Evolutionary conservation across 2,888 invertebrate genomes (phyloP), one percentile per base, ranked within the genome.

Genomic region (Conops quadrifasciatus): DNA sequence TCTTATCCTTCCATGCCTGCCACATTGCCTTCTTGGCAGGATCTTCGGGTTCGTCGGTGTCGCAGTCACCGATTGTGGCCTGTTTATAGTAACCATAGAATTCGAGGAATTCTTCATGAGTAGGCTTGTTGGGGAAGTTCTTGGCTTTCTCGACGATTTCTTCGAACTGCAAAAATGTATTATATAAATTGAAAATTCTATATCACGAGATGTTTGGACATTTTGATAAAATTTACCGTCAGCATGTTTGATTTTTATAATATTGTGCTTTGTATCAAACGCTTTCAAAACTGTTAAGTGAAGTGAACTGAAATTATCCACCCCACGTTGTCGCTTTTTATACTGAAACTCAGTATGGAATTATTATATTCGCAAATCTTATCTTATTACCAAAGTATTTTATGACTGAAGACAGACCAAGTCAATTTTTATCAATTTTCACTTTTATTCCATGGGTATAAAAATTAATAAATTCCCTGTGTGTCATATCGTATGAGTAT

Each of bases 1-100:
- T 95, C 85, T 92, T 93, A 71, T 86, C 88, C 76, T 90, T 90
- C 97, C 97, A 98, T 2, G 94, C 91, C 84, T 94, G 93, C 94
- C 94, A 97, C 87, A 97, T 97, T 9, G 95, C 96, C 84, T 94
- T 96, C 77, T 93, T 96, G 85, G 93, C 93, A 77, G 93, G 85
- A 80, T 97, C 96, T 75, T 96, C 95, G 68, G 97, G 97, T 78
- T 93, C 91, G 67, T 88, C 95, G 76, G 91, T 94, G 84, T 92
- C 91, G 78, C 91, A 89, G 82, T 96, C 94, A 1, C 96, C 96
- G 74, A 91, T 87, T 69, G 90, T 91, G 7, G 90, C 94, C 85
- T 96, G 96, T 84, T 96, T 96, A 88, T 89, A 96, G 24, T 94
- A 88, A 13, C 91, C 92, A 85, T 96, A 96, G 51, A 96, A 85